Conservation (phyloP, 2,888 invertebrate genomes). For the Clivina fossor region DNA sequence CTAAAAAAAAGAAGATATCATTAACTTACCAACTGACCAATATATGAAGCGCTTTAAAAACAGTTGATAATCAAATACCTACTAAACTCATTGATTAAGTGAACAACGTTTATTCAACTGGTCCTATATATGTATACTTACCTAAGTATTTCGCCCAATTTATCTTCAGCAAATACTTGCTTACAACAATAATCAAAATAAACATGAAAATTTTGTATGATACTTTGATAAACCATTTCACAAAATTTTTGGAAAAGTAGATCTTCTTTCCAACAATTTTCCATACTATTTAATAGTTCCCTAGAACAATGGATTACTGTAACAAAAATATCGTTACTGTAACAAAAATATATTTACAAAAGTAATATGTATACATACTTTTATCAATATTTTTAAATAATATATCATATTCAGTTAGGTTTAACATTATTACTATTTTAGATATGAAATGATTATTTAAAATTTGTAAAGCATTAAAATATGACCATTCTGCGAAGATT, state of each 20-base stretch:
- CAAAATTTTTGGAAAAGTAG: conserved; percentile 6
- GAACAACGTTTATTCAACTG: too few species aligned
- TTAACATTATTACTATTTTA: conserved; percentile 8
- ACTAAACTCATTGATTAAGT: too few species aligned
- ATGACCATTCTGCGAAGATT: conserved; percentile 5
- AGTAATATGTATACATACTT: neutral
- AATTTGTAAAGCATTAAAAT: conserved; percentile 15
- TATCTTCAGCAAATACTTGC: conserved; percentile 10
- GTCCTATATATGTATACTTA: conserved; percentile 1
- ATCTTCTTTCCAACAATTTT: conserved; percentile 14
- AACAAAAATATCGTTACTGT: neutral
- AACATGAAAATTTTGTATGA: conserved; percentile 2
- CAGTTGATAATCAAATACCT: too few species aligned
- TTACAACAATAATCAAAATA: conserved; percentile 2
- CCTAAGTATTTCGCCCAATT: conserved; percentile 10
- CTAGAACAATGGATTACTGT: conserved; percentile 16
- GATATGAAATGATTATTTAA: conserved; percentile 7
- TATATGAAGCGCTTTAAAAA: too few species aligned
- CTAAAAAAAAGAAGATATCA: too few species aligned
- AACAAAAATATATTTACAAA: neutral
- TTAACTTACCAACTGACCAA: too few species aligned
- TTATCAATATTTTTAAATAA: conserved; percentile 8
- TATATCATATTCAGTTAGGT: conserved; percentile 8
- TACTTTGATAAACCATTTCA: neutral
- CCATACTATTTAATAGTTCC: neutral